Conservation (phyloP, 1,140 invertebrate species). For the Paraescarpia echinospica region DNA sequence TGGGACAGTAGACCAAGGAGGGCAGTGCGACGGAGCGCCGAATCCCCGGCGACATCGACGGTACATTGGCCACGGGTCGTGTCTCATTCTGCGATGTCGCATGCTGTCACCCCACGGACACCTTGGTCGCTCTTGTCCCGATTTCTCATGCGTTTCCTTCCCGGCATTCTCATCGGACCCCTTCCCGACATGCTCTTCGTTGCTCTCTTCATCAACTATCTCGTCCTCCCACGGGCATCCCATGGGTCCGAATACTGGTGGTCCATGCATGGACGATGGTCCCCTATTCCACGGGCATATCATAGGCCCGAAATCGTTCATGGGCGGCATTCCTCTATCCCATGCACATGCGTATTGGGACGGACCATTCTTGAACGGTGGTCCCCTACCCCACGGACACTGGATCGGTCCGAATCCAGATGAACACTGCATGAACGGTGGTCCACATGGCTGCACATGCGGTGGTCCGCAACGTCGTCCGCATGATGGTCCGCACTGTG, state of each 20-base stretch:
- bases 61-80: too few species aligned
- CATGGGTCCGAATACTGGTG: background rate
- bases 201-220: background rate
- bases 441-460: background rate
- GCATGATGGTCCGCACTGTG: background rate
- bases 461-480: background rate
- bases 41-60: too few species aligned
- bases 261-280: background rate
- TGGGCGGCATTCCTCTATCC: too few species aligned
- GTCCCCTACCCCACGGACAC: background rate
- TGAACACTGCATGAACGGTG: background rate
- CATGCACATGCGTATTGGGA: too few species aligned
- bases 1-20: background rate
- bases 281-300: background rate
- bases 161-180: background rate
- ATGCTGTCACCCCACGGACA: background rate
- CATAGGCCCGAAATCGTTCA: too few species aligned
- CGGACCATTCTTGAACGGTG: background rate
- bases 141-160: background rate
- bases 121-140: background rate
- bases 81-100: background rate
- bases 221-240: background rate
- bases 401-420: background rate
- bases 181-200: background rate
- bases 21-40: background rate